Evolutionary conservation across 2,113 vertebrate genomes (phyloP).

Genomic region (Chrysochloris asiatica): DNA sequence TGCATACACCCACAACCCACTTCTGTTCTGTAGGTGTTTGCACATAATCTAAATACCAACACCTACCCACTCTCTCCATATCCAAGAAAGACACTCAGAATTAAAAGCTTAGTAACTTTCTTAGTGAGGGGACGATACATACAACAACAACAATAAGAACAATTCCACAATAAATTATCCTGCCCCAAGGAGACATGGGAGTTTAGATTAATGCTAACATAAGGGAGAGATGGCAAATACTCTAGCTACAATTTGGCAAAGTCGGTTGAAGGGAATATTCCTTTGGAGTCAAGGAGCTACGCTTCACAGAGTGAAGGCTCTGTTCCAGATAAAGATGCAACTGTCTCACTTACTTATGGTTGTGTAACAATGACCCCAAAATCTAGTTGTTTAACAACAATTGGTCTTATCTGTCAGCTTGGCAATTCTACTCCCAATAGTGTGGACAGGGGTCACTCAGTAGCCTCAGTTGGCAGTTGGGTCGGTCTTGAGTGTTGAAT

Average conservation of each 20-base stretch:
- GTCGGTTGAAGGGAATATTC: neutral
- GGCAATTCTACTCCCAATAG: too few species aligned
- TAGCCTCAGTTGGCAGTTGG: neutral
- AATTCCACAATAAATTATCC: neutral
- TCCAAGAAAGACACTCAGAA: neutral
- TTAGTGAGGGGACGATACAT: neutral
- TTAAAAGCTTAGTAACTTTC: neutral
- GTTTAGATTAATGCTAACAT: neutral
- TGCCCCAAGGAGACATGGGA: neutral
- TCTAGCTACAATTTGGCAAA: neutral
- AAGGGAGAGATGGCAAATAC: neutral
- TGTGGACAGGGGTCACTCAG: neutral
- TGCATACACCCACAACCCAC: neutral
- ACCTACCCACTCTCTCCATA: neutral
- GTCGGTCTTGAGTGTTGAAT: neutral
- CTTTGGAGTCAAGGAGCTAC: neutral
- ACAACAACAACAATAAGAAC: neutral
- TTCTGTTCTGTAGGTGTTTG: neutral
- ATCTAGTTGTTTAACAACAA: neutral
- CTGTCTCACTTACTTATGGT: neutral
- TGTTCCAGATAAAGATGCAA: too few species aligned
- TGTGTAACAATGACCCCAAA: too few species aligned
- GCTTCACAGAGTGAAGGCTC: neutral
- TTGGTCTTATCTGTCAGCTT: neutral
- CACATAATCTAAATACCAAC: conserved; percentile 13